Conservation (phyloP, 2,113 vertebrate species). For the Cygnus buccinator region DNA sequence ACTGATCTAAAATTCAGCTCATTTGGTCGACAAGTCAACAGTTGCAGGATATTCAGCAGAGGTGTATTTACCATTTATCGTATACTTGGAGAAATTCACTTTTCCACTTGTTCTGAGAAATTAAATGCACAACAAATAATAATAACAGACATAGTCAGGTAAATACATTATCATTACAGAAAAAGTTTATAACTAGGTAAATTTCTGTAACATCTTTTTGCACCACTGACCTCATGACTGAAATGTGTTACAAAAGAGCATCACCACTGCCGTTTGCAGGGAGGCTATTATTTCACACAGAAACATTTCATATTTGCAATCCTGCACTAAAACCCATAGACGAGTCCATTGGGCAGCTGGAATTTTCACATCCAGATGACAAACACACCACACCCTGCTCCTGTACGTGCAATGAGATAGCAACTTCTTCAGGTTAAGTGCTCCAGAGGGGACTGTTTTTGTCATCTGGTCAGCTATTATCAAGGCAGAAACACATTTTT, state of each 20-base stretch:
- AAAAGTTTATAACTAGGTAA: neutral
- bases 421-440: neutral
- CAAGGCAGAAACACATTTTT: neutral
- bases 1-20: neutral
- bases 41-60: neutral
- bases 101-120: neutral
- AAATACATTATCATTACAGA: neutral
- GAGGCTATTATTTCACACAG: neutral
- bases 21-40: neutral
- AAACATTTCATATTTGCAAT: neutral
- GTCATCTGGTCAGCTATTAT: neutral
- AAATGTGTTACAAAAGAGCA: neutral
- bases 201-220: neutral
- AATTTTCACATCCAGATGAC: neutral
- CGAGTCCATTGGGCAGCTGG: neutral
- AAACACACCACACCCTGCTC: neutral
- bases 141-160: neutral
- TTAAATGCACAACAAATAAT: neutral
- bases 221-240: neutral
- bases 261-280: neutral
- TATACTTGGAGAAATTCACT: neutral
- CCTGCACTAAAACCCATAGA: neutral
- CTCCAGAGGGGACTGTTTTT: neutral
- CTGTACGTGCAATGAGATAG: accelerated
- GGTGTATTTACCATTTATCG: neutral